Evolutionary conservation across 2,888 invertebrate species (phyloP), one percentile per base, ranked within the genome.

Genomic region (Drosophila subquinaria): DNA sequence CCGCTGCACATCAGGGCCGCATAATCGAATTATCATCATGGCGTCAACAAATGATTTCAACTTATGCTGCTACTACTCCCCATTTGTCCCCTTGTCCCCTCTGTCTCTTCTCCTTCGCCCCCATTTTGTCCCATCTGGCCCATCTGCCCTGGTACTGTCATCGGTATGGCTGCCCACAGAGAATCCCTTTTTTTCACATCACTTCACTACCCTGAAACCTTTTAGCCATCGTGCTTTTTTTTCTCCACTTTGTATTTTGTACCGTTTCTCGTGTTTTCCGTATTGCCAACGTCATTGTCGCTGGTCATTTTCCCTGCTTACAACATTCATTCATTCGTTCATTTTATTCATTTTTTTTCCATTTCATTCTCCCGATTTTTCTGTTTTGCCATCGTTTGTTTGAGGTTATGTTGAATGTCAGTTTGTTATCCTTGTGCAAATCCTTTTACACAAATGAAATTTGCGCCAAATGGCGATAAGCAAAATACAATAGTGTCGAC

Each of bases 1-100:
- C 57, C 65, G 66, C 56, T 79, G 61, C 70, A 69, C 71, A 66
- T 65, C 76, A 77, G 81, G 59, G 38, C 42, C 61, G 56, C 88
- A 88, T 91, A 92, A 92, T 92, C 92, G 92, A 92, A 92, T 92
- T 92, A 92, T 91, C 91, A 90, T 92, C 91, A 90, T 90, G 90
- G 88, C 90, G 88, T 91, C 90, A 91, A 87, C 86, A 90, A 90
- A 90, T 89, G 89, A 89, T 82, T 86, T 84, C 77, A 76, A 75
- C 81, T 87, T 88, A 75, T 79, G 73, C 78, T 76, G 68, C 69
- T 63, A 51, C 76, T 66, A 52, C 65, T 55, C 43, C 57, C 62
- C 56, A 56, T 55, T 71, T 61, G 72, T 67, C 48, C 65, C 48
- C 36, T 17, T 13, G 72, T 67, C 48, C 65, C 48, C 36, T 17